These are phyloP conservation scores for Saxidomus purpurata DNA, from an alignment of 1,140 invertebrate genomes.

Conservation along the genomic window DNA sequence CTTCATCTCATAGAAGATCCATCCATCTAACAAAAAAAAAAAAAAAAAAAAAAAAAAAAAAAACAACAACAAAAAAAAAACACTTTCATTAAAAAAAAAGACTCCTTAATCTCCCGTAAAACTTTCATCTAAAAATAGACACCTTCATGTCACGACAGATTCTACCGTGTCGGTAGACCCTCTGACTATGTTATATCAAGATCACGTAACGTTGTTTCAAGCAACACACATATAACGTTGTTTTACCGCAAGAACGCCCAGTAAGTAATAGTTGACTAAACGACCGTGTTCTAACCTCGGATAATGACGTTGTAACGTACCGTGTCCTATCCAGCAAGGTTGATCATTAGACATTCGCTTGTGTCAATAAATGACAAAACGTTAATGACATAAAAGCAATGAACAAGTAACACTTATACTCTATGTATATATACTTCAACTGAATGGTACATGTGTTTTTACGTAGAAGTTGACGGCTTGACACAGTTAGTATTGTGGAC, in stretches of 20 bases:
- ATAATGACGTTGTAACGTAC: not conserved
- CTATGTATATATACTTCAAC: not conserved
- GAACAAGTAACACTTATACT: not conserved
- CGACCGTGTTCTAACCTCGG: not conserved
- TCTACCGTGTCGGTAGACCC: not conserved
- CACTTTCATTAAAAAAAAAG: too few species aligned
- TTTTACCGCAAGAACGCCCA: not conserved
- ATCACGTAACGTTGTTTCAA: not conserved
- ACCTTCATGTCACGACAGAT: not conserved
- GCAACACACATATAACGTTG: not conserved
- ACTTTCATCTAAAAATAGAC: not conserved
- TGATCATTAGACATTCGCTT: not conserved
- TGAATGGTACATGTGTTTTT: not conserved
- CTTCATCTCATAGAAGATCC: too few species aligned
- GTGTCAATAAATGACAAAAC: conserved; percentile 1
- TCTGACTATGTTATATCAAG: not conserved
- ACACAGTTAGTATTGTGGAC: not conserved
- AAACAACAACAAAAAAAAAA: too few species aligned
- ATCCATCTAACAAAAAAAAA: too few species aligned
- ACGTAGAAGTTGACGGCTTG: not conserved
- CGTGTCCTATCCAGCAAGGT: not conserved
- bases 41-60: too few species aligned
- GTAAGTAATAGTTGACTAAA: not conserved
- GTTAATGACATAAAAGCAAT: not conserved
- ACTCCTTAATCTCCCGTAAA: not conserved